A percentile compares a stretch with the other conserved stretches of the same genome.
phyloP scores from a whole-genome alignment of 37 sponge, comb jelly and placozoan genomes.

The Tethya wilhelma region DNA sequence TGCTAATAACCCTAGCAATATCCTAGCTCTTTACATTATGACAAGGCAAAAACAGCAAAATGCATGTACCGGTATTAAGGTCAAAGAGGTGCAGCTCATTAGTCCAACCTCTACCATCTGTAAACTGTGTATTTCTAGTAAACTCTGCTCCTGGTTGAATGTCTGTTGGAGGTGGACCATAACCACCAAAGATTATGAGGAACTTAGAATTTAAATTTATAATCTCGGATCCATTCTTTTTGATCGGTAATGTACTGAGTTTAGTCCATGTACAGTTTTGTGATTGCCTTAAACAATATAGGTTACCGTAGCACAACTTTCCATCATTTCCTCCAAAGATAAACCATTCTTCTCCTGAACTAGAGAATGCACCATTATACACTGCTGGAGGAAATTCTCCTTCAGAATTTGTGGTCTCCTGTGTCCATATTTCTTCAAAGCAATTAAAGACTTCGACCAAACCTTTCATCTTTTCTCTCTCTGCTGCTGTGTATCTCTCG shows the following conservation, averaged over 20 bases:
- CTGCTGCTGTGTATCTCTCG: too few species aligned
- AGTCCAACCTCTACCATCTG: constrained; percentile 26
- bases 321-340: constrained; percentile 15
- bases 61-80: neutral
- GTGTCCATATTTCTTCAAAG: neutral
- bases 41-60: neutral
- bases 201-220: neutral
- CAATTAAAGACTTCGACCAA: too few species aligned
- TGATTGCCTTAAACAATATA: too few species aligned
- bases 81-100: constrained; percentile 23
- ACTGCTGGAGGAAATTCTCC: constrained; percentile 2
- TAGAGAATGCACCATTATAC: neutral
- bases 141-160: constrained; percentile 12
- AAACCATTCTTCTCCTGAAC: neutral
- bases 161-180: neutral
- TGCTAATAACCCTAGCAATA: too few species aligned
- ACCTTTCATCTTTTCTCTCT: too few species aligned
- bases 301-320: neutral
- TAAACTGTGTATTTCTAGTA: neutral
- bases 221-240: constrained; percentile 6
- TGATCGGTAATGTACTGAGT: neutral
- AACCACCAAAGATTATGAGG: constrained; percentile 18
- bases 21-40: too few species aligned
- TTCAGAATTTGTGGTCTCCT: neutral
- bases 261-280: too few species aligned